A percentile compares a stretch with the other conserved stretches of the same genome.
Conservation (phyloP, 2,797 vertebrate species). For the Sebastes dallii region DNA sequence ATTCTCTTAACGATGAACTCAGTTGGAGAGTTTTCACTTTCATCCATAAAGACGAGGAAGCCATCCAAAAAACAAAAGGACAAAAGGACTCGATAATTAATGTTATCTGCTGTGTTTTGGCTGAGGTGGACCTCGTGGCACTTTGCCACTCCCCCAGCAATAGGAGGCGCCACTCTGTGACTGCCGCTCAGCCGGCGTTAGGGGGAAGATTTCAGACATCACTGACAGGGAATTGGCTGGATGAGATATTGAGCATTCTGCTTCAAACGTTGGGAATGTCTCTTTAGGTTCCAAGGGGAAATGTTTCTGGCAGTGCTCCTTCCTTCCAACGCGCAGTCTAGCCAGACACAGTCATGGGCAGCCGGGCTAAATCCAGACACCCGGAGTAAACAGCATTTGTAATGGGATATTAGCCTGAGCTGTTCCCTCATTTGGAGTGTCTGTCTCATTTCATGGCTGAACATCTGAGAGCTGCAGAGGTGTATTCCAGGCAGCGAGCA, state of each 20-base stretch:
- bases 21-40: conserved; percentile 6
- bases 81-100: conserved; percentile 59
- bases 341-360: conserved; percentile 48
- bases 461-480: conserved; percentile 60
- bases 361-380: conserved; percentile 59
- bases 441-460: conserved; percentile 80
- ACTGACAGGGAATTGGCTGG: conserved; percentile 51
- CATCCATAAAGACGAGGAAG: conserved; percentile 19
- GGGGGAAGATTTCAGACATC: conserved; percentile 20
- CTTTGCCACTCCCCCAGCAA: conserved; percentile 27
- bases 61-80: conserved; percentile 58
- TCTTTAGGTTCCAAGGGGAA: conserved; percentile 47
- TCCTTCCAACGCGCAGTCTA: conserved; percentile 30
- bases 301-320: conserved; percentile 54
- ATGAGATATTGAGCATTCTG: conserved; percentile 24
- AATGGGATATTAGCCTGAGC: conserved; percentile 77
- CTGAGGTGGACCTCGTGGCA: conserved; percentile 29
- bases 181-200: conserved; percentile 15
- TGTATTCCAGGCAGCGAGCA: conserved; percentile 53
- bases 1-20: conserved; percentile 20
- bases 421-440: conserved; percentile 75
- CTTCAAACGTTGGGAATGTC: conserved; percentile 23
- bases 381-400: conserved; percentile 69
- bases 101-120: conserved; percentile 43
- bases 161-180: conserved; percentile 37